Base-by-base conservation (phyloP, 2,113 vertebrate genomes). In the Lutjanus erythropterus region DNA sequence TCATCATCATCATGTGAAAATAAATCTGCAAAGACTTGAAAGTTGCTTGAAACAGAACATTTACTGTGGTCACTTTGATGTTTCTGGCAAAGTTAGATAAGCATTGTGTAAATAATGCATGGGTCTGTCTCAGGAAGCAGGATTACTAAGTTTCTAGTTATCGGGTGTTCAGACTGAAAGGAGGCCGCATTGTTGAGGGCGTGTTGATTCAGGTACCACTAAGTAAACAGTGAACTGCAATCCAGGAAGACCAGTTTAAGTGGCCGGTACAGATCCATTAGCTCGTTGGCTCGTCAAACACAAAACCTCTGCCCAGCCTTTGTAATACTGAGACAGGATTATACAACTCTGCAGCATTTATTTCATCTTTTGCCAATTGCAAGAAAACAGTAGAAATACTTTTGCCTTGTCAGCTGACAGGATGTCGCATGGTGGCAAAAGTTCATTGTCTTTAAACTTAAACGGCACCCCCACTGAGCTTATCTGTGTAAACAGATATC, bases 11-110 rank as follows among this genome's bases (percentile, higher is more conserved):
- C 9, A 39, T 21, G 19, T 55, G 25, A 68, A 53, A 46, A 59
- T 46, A 37, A 76, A 66, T 46, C 66, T 42, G 50, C 67, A 69
- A 50, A 75, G 46, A 37, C 39, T 59, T 74, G 15, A 79, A 76
- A 80, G 37, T n/a, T 61, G 42, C 42, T 42, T 5, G 10, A 47
- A 10, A 53, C 33, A 5, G 19, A 37, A 33, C 9, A 8, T 41
- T 69, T 61, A 29, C 25, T 33, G 19, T n/a, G 29, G 23, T 25
- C 1, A 2, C 16, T 2, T 55, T 67, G 1, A 33, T 37, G 56
- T 29, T 56, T 59, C 31, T 23, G 1, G 4, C 9, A 33, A 49
- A 29, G 5, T 42, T 50, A 21, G 8, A 29, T 21, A 15, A 5
- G 27, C 7, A 16, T 1, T 1, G 16, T 5, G 37, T 53, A 64